Base-by-base conservation (phyloP, 1,140 invertebrate genomes). In the Zaprionus ghesquierei region DNA sequence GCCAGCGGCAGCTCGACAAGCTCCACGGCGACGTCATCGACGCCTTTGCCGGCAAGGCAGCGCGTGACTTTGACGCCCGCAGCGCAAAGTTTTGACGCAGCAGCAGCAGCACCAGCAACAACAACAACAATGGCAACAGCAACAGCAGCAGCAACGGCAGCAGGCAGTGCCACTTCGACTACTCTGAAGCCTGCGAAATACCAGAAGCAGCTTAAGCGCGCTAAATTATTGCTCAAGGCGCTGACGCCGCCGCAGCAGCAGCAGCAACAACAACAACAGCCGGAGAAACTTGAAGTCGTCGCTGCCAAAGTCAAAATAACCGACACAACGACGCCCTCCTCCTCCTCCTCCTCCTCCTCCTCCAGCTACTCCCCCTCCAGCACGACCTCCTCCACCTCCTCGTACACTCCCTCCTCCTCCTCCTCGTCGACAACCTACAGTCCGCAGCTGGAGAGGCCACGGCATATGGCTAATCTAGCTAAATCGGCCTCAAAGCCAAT, bases 151-250 rank as follows among this genome's bases (percentile, higher is more conserved):
- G 44, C 59, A 41, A 8, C 35, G 38, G 49, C 73, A 55, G 44
- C 38, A 46, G 12, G 38, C 23, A 31, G 58, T 18, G 44, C 46
- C 25, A 65, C 59, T 35, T 59, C 33, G 46, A 46, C 59, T 61
- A 72, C 56, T 54, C 22, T 64, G 60, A 81, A 72, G 44, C 68
- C 77, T 31, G 85, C 81, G 64, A 91, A 90, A 75, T 82, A 79
- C 75, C 84, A 91, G 73, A 82, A 90, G 58, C 63, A 91, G 75
- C 77, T 91, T 69, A 89, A 90, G 71, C 85, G 81, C 61, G 90
- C 90, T 58, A 91, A 91, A 81, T 79, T 91, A 86, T 81, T 91
- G 75, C 77, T 90, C 54, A 91, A 91, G 79, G 72, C 77, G 22
- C 29, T 90, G 55, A 74, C 65, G 51, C 81, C 84, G 44, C 69